Evolutionary conservation across 2,797 vertebrate genomes (phyloP), one percentile per base, ranked within the genome.

Genomic region (Phrynocephalus vlangalii): DNA sequence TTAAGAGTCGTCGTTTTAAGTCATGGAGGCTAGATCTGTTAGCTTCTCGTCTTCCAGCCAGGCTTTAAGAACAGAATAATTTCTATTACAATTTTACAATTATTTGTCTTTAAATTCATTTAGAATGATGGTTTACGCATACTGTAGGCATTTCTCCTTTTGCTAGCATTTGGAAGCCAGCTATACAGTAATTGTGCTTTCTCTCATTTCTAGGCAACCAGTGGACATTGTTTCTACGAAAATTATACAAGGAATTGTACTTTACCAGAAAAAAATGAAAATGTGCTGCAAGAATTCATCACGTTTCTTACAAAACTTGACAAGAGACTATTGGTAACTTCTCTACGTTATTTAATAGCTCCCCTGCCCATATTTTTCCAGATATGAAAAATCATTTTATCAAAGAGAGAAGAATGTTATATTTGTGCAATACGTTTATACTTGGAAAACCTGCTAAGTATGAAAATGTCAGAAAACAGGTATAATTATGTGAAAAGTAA

Each of bases 241-340:
- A 96, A 95, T 88, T 91, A 94, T 79, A 94, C 94, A 52, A 91
- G 96, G 52, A 96, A 96, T 81, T 99, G 98, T 83, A 88, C 91
- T 0, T 93, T 96, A 26, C 93, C 95, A 38, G 93, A 96, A 86
- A 83, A 87, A 72, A 92, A 87, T 28, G 93, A 95, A 87, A 96
- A 96, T 66, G 94, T 97, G 87, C 77, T 99, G 76, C 94, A 97
- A 86, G 97, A 98, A 92, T 91, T 99, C 0, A 2, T 98, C 87
- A 98, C 95, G 86, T 98, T 98, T 95, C 97, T 99, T 91, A 97
- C 97, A 33, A 97, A 97, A 89, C 95, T 96, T 82, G 94, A 97
- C 84, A 98, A 95, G 70, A 98, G 98, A 87, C 94, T 79, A 77
- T 94, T 99, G 98, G 99, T 99, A 97, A 97, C 95, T 78, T 91